These are phyloP conservation scores for Acropora tenuis DNA, from an alignment of 64 coral and sea anemone genomes.

Conservation along the genomic window DNA sequence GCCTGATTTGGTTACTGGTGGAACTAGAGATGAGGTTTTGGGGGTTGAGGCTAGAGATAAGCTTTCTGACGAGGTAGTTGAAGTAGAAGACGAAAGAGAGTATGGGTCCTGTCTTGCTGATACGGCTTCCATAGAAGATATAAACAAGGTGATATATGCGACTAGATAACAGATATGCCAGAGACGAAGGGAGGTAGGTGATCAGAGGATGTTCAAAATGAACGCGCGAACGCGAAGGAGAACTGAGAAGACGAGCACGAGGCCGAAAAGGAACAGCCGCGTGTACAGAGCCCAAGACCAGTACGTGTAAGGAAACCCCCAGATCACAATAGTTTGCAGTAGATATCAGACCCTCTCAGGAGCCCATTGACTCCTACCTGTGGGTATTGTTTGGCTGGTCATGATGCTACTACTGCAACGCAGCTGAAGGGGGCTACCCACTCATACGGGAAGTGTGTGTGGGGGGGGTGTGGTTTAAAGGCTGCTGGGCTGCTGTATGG, in stretches of 20 bases:
- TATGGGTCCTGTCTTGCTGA: background rate
- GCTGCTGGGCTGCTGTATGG: slow-evolving; percentile 31
- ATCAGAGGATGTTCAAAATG: too few relatives aligned
- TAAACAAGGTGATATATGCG: too few relatives aligned
- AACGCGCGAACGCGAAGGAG: too few relatives aligned
- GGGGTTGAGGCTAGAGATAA: background rate
- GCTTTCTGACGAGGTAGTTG: background rate
- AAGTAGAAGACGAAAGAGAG: background rate
- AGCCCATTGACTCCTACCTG: background rate
- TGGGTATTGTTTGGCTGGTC: background rate
- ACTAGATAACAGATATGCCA: too few relatives aligned
- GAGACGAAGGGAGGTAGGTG: too few relatives aligned
- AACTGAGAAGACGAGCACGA: too few relatives aligned
- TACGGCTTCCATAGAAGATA: too few relatives aligned
- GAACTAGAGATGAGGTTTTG: background rate
- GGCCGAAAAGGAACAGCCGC: too few relatives aligned
- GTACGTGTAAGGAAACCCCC: too few relatives aligned
- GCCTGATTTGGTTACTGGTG: background rate
- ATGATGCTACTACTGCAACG: slow-evolving; percentile 47
- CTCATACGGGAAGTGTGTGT: background rate
- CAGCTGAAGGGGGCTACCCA: slow-evolving; percentile 50
- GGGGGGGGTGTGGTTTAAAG: slow-evolving; percentile 13
- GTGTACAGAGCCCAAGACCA: too few relatives aligned
- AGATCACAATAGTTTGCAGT: too few relatives aligned
- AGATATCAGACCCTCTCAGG: too few relatives aligned